Conservation (phyloP, 2,888 invertebrate species). For the Andricus quercusramuli region DNA sequence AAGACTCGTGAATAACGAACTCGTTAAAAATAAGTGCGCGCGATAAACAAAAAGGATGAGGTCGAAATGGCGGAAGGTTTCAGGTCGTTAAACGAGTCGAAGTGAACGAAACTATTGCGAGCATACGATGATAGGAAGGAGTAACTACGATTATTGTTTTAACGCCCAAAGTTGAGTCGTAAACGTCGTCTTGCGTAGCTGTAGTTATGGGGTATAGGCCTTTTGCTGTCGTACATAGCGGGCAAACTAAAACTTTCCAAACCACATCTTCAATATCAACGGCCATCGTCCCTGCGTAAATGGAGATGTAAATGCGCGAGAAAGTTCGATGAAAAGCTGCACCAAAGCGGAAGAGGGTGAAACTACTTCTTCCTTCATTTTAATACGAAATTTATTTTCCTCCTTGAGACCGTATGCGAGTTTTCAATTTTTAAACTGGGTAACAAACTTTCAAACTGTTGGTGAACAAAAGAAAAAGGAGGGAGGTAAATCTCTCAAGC, state of each 20-base stretch:
- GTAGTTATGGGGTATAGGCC: slow-evolving; percentile 7
- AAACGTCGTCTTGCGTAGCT: slow-evolving; percentile 27
- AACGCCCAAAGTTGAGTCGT: slow-evolving; percentile 42
- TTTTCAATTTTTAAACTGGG: slow-evolving; percentile 28
- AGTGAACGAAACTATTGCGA: slow-evolving; percentile 23
- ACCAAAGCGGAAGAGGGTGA: slow-evolving; percentile 7
- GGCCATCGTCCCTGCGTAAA: slow-evolving; percentile 55
- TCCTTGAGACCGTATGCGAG: slow-evolving; percentile 25
- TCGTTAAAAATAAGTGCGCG: slow-evolving; percentile 3
- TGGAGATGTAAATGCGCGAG: slow-evolving; percentile 56
- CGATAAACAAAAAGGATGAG: neutral
- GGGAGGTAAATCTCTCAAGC: neutral
- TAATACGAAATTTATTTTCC: slow-evolving; percentile 35
- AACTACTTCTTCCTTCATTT: slow-evolving; percentile 33
- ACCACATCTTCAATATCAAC: slow-evolving; percentile 52
- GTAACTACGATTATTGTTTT: slow-evolving; percentile 52
- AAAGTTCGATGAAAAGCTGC: slow-evolving; percentile 20
- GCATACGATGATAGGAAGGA: slow-evolving; percentile 36
- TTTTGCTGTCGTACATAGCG: neutral
- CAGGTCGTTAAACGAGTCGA: slow-evolving; percentile 1
- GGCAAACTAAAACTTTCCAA: slow-evolving; percentile 49
- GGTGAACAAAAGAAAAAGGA: neutral
- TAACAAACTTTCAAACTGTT: slow-evolving; percentile 23
- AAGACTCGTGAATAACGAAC: neutral
- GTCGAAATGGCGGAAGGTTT: neutral